Evolutionary conservation across 2,113 vertebrate genomes (phyloP).

Genomic region (Sus scrofa): DNA sequence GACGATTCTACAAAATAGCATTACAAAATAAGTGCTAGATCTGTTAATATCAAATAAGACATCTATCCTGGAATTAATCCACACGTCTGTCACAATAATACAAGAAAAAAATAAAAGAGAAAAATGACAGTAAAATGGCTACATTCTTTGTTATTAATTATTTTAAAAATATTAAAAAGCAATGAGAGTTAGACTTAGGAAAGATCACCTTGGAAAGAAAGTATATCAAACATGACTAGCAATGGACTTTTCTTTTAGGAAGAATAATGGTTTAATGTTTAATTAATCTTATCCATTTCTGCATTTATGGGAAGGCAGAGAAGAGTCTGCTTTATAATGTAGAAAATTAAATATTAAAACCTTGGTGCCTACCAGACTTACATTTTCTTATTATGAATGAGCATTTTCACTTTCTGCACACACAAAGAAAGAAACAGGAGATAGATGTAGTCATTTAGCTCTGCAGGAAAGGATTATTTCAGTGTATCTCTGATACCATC

Average conservation of each 20-base stretch:
- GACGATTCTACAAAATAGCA: conserved; percentile 39
- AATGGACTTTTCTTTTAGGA: conserved; percentile 85
- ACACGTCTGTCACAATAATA: conserved; percentile 69
- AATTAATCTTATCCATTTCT: conserved; percentile 91
- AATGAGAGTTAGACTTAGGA: conserved; percentile 65
- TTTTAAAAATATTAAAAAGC: conserved; percentile 68
- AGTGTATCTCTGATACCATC: conserved; percentile 70
- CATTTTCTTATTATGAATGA: conserved; percentile 89
- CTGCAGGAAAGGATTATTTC: conserved; percentile 83
- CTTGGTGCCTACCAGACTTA: conserved; percentile 89
- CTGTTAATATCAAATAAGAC: conserved; percentile 78
- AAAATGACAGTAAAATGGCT: conserved; percentile 68
- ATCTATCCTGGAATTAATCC: conserved; percentile 78
- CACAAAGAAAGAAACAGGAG: conserved; percentile 80
- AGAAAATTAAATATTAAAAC: conserved; percentile 92
- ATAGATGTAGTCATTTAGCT: conserved; percentile 84
- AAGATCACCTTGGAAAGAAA: conserved; percentile 87
- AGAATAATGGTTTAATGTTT: conserved; percentile 90
- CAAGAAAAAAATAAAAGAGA: conserved; percentile 63
- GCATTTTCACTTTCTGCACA: conserved; percentile 87
- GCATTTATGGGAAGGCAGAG: conserved; percentile 88
- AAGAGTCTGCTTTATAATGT: conserved; percentile 89
- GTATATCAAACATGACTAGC: conserved; percentile 84
- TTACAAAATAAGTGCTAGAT: conserved; percentile 78
- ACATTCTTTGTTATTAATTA: conserved; percentile 76